Percentiles rank a stretch among this genome's conserved stretches.
phyloP scores from a whole-genome alignment of 2,797 vertebrate genomes.

The Micropoecilia bifurca region DNA sequence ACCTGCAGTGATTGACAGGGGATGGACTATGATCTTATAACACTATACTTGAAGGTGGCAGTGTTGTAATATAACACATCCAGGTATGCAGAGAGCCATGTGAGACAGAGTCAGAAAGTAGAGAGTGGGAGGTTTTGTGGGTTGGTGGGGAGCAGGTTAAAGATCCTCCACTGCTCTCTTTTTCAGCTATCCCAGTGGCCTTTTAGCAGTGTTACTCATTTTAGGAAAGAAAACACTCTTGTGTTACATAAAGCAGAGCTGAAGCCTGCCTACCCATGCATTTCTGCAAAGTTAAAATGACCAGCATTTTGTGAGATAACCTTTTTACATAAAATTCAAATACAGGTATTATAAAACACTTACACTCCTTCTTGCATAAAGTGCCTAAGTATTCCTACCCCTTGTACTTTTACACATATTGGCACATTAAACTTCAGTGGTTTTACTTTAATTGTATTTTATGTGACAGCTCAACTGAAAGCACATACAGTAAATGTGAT shows the following conservation, averaged over 20 bases:
- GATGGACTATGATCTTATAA: conserved; percentile 17
- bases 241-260: conserved; percentile 67
- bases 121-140: conserved; percentile 64
- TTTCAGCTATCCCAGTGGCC: conserved; percentile 64
- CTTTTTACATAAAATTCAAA: background rate
- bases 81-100: conserved; percentile 35
- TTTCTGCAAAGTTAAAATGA: conserved; percentile 1
- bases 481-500: background rate
- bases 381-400: background rate
- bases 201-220: conserved; percentile 72
- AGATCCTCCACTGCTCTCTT: conserved; percentile 59
- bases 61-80: conserved; percentile 39
- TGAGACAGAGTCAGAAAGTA: conserved; percentile 40
- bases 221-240: conserved; percentile 67
- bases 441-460: background rate
- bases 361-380: background rate
- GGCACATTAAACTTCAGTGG: background rate
- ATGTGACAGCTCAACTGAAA: background rate
- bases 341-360: background rate
- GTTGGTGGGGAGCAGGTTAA: conserved; percentile 70
- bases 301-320: background rate
- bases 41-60: conserved; percentile 24
- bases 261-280: conserved; percentile 52
- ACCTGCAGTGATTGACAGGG: conserved; percentile 22
- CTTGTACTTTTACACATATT: background rate